Base-by-base conservation (phyloP, 2,888 invertebrate genomes). In the Tetragonula carbonaria region DNA sequence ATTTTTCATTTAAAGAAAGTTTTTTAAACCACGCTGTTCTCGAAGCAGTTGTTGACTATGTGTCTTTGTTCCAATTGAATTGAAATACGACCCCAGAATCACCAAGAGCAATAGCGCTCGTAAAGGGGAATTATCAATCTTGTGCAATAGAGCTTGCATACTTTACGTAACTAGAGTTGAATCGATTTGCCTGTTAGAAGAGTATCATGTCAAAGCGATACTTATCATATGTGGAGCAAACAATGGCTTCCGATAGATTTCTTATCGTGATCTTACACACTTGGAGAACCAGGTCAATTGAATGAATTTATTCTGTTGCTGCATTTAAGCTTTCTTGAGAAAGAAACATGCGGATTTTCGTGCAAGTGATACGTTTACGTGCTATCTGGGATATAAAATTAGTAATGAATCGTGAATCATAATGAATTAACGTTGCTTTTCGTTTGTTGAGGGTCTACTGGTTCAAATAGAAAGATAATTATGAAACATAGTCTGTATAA, bases 71-170 rank as follows among this genome's bases (percentile, higher is more conserved):
- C 16, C 79, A 75, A 87, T 80, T 82, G 78, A 78, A n/a, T 55
- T 23, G 67, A n/a, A 55, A 21, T 14, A 51, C 18, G 28, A 28
- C 2, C 28, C 28, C 23, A 50, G 75, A 66, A 75, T 73, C 62
- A 38, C 14, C 14, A 33, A 8, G 28, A n/a, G 59, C 70, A 73
- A 74, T 66, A 23, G 50, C 16, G 74, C 50, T 78, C 11, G 50
- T 59, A 67, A 63, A 67, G 67, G 53, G 23, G 45, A 80, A 87
- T 79, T 75, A 81, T 11, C 68, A 74, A 78, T 86, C 65, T 71
- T 4, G 28, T 1, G 45, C 16, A 73, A 74, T 63, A 53, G 45
- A 80, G 53, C 59, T 62, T 63, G 59, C 78, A 50, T 57, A 82
- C 45, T 78, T 85, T 59, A 57, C 74, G 72, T 75, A 81, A 78